A percentile compares a stretch with the other conserved stretches of the same genome.
Evolutionary conservation across 2,113 vertebrate genomes (phyloP).

Genomic region (Plecturocebus donacophilus): DNA sequence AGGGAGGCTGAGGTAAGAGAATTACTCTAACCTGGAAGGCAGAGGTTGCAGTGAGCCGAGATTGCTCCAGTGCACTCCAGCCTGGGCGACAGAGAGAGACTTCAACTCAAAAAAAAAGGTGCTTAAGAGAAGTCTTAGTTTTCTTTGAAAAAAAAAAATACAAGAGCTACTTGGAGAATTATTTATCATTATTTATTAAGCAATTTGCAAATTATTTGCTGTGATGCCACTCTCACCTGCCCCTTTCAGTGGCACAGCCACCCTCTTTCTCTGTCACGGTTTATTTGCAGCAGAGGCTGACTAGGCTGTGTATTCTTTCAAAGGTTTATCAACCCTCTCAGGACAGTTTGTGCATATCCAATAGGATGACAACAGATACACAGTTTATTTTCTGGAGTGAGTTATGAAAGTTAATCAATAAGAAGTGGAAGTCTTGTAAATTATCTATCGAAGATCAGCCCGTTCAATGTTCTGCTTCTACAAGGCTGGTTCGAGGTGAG

Average conservation of each 20-base stretch:
- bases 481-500: constrained; percentile 43
- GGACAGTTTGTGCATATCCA: constrained; percentile 57
- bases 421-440: constrained; percentile 76
- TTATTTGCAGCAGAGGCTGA: neutral
- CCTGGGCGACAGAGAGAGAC: too few species aligned
- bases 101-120: neutral
- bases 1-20: too few species aligned
- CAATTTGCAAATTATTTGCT: neutral
- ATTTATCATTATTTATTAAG: neutral
- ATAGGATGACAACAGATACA: constrained; percentile 56
- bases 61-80: too few species aligned
- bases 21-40: too few species aligned
- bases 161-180: neutral
- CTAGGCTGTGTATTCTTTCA: constrained; percentile 1
- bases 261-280: neutral
- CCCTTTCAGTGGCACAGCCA: neutral
- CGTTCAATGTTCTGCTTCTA: constrained; percentile 49
- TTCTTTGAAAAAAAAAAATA: neutral
- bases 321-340: constrained; percentile 49
- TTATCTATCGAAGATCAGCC: constrained; percentile 71
- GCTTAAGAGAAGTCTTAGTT: neutral
- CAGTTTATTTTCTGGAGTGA: constrained; percentile 75
- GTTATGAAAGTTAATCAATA: constrained; percentile 80
- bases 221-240: neutral
- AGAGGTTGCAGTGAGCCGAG: too few species aligned